Conservation (phyloP, 2,797 vertebrate genomes). For the Spheniscus humboldti region DNA sequence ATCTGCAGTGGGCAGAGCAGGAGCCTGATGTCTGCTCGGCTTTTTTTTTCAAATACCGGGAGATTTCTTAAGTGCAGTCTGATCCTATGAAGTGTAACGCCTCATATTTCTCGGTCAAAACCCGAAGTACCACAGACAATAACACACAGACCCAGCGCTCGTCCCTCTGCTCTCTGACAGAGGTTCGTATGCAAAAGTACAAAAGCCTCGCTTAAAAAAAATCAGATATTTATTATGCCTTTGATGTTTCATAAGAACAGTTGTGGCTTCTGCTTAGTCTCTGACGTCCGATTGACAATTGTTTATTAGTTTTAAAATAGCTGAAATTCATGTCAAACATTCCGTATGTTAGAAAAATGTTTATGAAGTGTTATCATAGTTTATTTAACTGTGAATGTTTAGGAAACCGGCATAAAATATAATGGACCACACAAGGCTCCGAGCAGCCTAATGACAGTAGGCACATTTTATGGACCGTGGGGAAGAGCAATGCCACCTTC, state of each 20-base stretch:
- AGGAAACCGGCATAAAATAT: conserved; percentile 66
- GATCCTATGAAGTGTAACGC: neutral
- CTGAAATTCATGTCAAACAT: conserved; percentile 85
- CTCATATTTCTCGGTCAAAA: neutral
- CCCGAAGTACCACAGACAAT: neutral
- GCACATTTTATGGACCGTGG: neutral
- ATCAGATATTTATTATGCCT: conserved; percentile 69
- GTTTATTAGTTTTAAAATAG: conserved; percentile 94
- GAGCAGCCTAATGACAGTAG: neutral
- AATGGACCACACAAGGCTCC: conserved; percentile 86
- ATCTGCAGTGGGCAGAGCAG: neutral
- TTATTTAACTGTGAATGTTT: conserved; percentile 77
- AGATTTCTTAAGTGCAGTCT: neutral
- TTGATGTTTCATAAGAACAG: conserved; percentile 88
- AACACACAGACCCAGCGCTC: neutral
- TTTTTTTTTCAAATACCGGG: neutral
- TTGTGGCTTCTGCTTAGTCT: conserved; percentile 83
- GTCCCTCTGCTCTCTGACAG: neutral
- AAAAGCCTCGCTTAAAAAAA: conserved; percentile 24
- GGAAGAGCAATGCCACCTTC: neutral
- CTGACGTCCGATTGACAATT: conserved; percentile 82
- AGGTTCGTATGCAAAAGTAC: neutral
- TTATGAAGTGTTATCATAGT: conserved; percentile 84
- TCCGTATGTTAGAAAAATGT: conserved; percentile 80
- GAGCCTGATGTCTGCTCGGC: neutral